Base-by-base conservation (phyloP, 2,797 vertebrate species). In the Enteromius fasciolatus region DNA sequence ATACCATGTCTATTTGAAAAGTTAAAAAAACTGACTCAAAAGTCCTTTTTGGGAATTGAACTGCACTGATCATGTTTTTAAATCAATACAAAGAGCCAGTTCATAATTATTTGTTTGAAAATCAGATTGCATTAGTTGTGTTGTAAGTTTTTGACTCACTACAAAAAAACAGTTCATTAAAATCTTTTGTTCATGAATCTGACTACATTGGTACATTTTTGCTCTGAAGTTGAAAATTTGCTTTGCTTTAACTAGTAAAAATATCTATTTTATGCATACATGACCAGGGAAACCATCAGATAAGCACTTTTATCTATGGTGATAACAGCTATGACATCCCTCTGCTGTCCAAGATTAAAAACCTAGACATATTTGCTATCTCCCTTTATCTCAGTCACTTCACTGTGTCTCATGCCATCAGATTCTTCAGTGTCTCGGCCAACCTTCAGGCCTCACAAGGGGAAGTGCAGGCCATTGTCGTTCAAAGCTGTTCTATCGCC, bases 311-410 rank as follows among this genome's bases (percentile, higher is more conserved):
- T 97, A 96, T 96, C 96, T 90, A 93, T 91, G 93, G 91, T 95
- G 95, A 96, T 96, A 97, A 97, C 95, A 95, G 95, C 94, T 96
- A 96, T 96, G 94, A 95, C 94, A 94, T 96, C 95, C 94, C 93
- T 70, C 59, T 93, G 94, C 94, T 96, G 95, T 95, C 95, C 96
- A 95, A 97, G 96, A 96, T 97, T 97, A 97, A 95, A 96, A 94
- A 90, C 93, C 93, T 83, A 86, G 90, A 94, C 95, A 94, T 92
- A 95, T 96, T 96, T 95, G 95, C 94, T 95, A 94, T 94, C 95
- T 94, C 93, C 92, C 95, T 95, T 94, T 93, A 93, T 94, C 95
- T 95, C 93, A 93, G 72, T 76, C 73, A 44, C 94, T 93, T 95
- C 92, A 91, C 90, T 90, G 87, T 90, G 89, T 89, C 59, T 74